These are phyloP conservation scores for Drosophila barbarae DNA, from an alignment of 2,888 invertebrate species.

Conservation along the genomic window DNA sequence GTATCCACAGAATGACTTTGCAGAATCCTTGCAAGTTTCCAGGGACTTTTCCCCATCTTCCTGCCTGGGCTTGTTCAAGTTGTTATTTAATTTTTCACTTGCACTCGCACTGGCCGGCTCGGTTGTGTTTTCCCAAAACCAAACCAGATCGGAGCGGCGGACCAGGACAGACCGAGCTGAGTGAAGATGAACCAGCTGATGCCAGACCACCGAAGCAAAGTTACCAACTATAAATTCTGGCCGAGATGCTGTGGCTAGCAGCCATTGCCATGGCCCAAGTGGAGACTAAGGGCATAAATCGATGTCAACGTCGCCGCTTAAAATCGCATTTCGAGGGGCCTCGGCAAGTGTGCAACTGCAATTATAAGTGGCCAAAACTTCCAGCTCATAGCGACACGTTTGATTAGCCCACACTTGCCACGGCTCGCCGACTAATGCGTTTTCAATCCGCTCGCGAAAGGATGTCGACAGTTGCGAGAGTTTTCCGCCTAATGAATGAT, in stretches of 20 bases:
- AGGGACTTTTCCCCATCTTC: constrained; percentile 13
- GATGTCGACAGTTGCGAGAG: constrained; percentile 35
- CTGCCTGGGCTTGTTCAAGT: constrained; percentile 50
- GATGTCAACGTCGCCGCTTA: constrained; percentile 64
- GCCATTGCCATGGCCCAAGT: constrained; percentile 35
- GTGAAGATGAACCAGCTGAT: constrained; percentile 59
- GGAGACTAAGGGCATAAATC: constrained; percentile 62
- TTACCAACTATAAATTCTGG: constrained; percentile 39
- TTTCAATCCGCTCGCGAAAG: constrained; percentile 45
- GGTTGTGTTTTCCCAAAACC: constrained; percentile 18
- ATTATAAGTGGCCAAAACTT: constrained; percentile 46
- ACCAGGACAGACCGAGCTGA: constrained; percentile 1
- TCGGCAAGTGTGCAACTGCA: constrained; percentile 52
- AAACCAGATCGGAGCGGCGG: not conserved
- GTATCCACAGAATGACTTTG: not conserved
- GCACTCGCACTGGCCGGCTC: constrained; percentile 27
- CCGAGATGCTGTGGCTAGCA: constrained; percentile 27
- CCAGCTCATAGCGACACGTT: constrained; percentile 41
- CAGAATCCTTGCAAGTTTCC: not conserved
- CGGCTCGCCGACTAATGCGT: constrained; percentile 33
- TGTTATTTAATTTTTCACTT: constrained; percentile 70
- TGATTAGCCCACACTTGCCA: constrained; percentile 56
- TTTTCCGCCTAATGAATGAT: constrained; percentile 60
- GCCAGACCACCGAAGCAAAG: constrained; percentile 52
- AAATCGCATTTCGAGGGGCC: constrained; percentile 56